These are phyloP conservation scores for Corynorhinus townsendii DNA, from an alignment of 2,113 vertebrate genomes.

Conservation along the genomic window DNA sequence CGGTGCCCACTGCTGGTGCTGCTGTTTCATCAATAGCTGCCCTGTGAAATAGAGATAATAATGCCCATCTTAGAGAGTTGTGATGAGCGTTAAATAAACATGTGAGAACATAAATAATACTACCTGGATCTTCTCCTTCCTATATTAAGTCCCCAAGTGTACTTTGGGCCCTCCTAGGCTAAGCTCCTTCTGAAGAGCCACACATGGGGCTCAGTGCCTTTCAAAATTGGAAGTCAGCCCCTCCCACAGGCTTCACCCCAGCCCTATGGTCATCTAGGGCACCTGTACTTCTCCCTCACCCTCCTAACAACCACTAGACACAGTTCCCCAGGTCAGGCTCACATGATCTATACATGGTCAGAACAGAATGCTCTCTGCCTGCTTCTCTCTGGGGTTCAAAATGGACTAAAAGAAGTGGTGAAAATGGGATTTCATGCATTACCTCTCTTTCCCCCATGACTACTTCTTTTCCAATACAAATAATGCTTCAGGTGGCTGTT, in stretches of 20 bases:
- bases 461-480: not conserved
- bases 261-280: not conserved
- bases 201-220: rapidly evolving
- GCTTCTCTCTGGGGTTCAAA: not conserved
- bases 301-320: not conserved
- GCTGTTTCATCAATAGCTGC: not conserved
- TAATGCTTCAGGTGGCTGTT: not conserved
- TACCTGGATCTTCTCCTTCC: not conserved
- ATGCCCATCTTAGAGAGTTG: not conserved
- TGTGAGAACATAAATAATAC: not conserved
- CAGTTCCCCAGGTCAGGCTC: not conserved
- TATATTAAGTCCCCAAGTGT: not conserved
- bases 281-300: not conserved
- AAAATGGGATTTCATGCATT: not conserved
- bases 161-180: not conserved
- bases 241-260: not conserved
- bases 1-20: too few relatives aligned
- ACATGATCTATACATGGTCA: not conserved
- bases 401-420: not conserved
- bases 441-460: not conserved
- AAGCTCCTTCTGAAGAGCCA: not conserved
- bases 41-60: not conserved
- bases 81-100: not conserved
- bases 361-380: not conserved
- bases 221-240: not conserved